These are phyloP conservation scores for Psittacara wagleri DNA, from an alignment of 2,113 vertebrate species.

Conservation along the genomic window DNA sequence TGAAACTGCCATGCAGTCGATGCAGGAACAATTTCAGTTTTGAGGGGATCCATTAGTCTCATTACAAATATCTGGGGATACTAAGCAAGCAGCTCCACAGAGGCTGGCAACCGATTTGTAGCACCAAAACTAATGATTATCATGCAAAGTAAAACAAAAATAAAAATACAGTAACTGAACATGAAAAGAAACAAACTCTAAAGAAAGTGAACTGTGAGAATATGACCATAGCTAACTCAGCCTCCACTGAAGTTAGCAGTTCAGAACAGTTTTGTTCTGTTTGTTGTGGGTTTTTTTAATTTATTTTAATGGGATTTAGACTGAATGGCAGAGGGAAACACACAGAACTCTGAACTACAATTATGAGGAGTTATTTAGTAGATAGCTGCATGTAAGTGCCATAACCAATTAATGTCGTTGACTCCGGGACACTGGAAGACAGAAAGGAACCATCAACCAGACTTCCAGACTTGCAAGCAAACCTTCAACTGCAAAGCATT, in stretches of 20 bases:
- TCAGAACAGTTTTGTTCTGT: neutral
- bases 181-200: neutral
- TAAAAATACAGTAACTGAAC: neutral
- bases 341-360: neutral
- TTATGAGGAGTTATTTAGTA: neutral
- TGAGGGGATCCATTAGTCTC: constrained; percentile 1
- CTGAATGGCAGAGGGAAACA: neutral
- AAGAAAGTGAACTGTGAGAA: neutral
- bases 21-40: constrained; percentile 15
- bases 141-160: neutral
- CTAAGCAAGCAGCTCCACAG: neutral
- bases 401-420: neutral
- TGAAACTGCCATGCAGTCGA: neutral
- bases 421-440: neutral
- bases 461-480: neutral
- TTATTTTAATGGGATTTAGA: neutral
- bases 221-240: neutral
- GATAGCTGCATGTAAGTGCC: neutral
- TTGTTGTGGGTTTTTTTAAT: neutral
- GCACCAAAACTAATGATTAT: neutral
- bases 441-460: neutral
- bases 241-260: neutral
- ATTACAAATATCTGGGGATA: neutral
- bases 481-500: neutral
- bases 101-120: neutral